Conservation (phyloP, 2,113 vertebrate genomes). For the Pyrgilauda ruficollis region DNA sequence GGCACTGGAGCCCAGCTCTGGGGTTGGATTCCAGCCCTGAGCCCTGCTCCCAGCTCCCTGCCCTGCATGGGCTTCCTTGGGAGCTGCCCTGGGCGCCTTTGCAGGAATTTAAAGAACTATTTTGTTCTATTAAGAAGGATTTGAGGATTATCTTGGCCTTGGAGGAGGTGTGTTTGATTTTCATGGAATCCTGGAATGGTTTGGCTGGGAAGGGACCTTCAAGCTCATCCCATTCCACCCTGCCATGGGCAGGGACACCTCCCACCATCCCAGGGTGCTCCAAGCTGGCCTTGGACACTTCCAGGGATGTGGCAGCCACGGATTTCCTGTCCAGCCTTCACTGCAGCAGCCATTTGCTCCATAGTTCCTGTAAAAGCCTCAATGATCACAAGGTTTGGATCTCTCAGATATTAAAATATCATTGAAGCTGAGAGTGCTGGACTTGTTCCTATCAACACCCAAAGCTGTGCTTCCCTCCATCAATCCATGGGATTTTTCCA, state of each 20-base stretch:
- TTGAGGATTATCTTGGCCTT: neutral
- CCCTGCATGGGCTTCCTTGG: neutral
- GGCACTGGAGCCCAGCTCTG: neutral
- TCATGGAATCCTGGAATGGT: neutral
- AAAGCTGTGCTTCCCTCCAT: neutral
- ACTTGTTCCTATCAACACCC: neutral
- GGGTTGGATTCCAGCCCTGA: neutral
- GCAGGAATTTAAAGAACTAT: accelerated
- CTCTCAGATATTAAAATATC: too few relatives aligned
- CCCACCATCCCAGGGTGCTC: accelerated
- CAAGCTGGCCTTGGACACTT: neutral
- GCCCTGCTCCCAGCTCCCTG: neutral
- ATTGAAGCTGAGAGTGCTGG: neutral
- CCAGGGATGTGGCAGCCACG: neutral
- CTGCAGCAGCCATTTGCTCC: accelerated
- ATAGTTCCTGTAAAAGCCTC: neutral
- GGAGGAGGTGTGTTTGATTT: neutral
- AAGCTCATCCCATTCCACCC: neutral
- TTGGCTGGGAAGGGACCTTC: neutral
- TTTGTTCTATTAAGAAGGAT: neutral
- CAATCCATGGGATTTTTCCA: neutral
- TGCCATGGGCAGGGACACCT: neutral
- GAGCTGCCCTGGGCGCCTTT: neutral
- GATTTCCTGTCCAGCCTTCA: neutral
- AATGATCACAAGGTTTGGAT: neutral